These are phyloP conservation scores for Corydoras sp. DNA, from an alignment of 2,113 vertebrate species.

Conservation along the genomic window DNA sequence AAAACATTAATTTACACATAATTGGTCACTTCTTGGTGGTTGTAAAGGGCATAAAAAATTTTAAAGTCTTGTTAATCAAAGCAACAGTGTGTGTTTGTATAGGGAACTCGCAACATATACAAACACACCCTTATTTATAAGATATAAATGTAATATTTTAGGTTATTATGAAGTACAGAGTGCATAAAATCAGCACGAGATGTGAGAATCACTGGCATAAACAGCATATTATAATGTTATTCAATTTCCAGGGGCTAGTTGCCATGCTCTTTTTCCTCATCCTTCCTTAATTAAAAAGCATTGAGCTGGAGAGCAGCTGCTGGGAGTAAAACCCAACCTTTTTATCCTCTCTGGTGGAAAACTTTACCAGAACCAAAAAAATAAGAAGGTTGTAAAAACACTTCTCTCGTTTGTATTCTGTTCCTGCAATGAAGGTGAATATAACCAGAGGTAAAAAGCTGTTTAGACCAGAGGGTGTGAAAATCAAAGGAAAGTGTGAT, in stretches of 20 bases:
- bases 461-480: too few species aligned
- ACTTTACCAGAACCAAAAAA: slow-evolving; percentile 26
- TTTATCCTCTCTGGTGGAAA: slow-evolving; percentile 35
- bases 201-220: slow-evolving; percentile 42
- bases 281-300: slow-evolving; percentile 50
- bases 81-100: too few species aligned
- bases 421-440: neutral
- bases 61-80: too few species aligned
- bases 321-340: slow-evolving; percentile 15
- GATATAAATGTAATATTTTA: too few species aligned
- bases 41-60: too few species aligned
- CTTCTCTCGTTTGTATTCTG: slow-evolving; percentile 1
- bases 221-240: slow-evolving; percentile 40
- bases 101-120: too few species aligned
- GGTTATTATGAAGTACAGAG: slow-evolving; percentile 10
- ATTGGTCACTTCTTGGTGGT: too few species aligned
- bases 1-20: too few species aligned
- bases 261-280: slow-evolving; percentile 23
- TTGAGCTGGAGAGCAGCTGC: slow-evolving; percentile 46
- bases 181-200: slow-evolving; percentile 29
- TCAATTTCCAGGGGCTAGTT: slow-evolving; percentile 46
- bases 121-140: too few species aligned
- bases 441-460: too few species aligned
- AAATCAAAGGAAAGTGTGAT: too few species aligned
- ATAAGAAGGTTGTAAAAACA: slow-evolving; percentile 28